phyloP scores from a whole-genome alignment of 2,888 invertebrate genomes.

The Entomobrya multifasciata region DNA sequence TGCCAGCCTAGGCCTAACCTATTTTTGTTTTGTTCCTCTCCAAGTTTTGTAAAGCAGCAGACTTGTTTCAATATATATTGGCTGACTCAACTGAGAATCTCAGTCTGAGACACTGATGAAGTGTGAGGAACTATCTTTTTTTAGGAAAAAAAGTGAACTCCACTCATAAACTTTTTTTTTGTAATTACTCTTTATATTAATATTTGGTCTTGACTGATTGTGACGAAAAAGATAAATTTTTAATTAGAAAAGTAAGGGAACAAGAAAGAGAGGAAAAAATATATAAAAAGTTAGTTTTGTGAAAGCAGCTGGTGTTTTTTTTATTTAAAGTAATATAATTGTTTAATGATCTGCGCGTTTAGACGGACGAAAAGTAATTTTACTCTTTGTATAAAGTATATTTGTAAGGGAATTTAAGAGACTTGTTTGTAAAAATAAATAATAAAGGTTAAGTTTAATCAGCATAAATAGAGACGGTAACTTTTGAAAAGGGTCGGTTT shows the following conservation, averaged over 20 bases:
- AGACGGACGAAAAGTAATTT: not conserved
- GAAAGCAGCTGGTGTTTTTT: not conserved
- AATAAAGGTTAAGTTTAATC: too few species aligned
- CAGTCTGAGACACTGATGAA: too few species aligned
- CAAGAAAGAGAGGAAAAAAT: not conserved
- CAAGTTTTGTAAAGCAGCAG: too few species aligned
- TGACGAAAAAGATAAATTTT: conserved; percentile 45
- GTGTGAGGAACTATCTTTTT: too few species aligned
- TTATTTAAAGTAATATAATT: not conserved
- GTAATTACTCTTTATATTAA: not conserved
- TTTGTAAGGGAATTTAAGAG: not conserved
- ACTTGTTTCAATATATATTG: not conserved
- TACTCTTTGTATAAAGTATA: conserved; percentile 17
- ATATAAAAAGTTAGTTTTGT: too few species aligned
- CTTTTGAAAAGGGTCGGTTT: not conserved
- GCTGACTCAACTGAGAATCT: not conserved
- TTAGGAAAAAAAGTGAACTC: too few species aligned
- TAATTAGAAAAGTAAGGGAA: conserved; percentile 21
- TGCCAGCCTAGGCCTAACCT: conserved; percentile 28
- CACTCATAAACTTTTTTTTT: too few species aligned
- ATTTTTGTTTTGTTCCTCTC: conserved; percentile 22
- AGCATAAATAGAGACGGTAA: too few species aligned
- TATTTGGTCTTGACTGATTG: conserved; percentile 51
- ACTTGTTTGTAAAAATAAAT: too few species aligned
- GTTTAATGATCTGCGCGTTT: not conserved